Conservation (phyloP, 2,113 vertebrate genomes). For the Erinaceus europaeus region DNA sequence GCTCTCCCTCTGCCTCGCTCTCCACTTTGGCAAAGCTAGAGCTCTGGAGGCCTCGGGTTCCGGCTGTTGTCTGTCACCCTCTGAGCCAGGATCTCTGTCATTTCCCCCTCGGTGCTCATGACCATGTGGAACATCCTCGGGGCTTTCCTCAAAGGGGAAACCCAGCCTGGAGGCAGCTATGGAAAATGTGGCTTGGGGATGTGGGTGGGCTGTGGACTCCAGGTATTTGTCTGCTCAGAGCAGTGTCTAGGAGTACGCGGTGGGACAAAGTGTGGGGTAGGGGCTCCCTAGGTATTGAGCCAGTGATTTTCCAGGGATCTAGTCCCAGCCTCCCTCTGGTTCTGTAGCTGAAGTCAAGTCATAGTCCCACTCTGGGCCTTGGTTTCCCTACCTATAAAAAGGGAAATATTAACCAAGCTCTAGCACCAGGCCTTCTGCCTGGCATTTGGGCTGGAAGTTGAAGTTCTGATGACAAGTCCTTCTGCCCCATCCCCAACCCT, state of each 20-base stretch:
- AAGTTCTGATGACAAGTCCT: background rate
- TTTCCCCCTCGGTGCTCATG: slow-evolving; percentile 54
- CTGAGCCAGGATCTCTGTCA: slow-evolving; percentile 41
- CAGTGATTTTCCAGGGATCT: background rate
- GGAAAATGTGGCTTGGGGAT: slow-evolving; percentile 7
- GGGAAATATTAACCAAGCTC: background rate
- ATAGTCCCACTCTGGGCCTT: background rate
- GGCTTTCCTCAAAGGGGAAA: slow-evolving; percentile 60
- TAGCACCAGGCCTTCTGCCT: background rate
- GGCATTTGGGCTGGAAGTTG: background rate
- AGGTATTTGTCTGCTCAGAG: background rate
- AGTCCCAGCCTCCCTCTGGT: background rate
- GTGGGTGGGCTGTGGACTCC: too few relatives aligned
- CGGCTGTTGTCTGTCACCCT: background rate
- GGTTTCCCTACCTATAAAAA: background rate
- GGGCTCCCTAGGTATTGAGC: background rate
- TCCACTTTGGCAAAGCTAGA: background rate
- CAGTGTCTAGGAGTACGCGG: background rate
- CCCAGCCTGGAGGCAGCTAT: slow-evolving; percentile 31
- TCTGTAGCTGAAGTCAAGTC: background rate
- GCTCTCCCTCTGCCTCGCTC: background rate
- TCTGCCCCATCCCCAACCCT: background rate
- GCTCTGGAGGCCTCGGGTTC: background rate
- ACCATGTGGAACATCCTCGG: background rate
- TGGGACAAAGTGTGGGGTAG: background rate